Conservation (phyloP, 2,113 vertebrate genomes). For the Tupaia tana region DNA sequence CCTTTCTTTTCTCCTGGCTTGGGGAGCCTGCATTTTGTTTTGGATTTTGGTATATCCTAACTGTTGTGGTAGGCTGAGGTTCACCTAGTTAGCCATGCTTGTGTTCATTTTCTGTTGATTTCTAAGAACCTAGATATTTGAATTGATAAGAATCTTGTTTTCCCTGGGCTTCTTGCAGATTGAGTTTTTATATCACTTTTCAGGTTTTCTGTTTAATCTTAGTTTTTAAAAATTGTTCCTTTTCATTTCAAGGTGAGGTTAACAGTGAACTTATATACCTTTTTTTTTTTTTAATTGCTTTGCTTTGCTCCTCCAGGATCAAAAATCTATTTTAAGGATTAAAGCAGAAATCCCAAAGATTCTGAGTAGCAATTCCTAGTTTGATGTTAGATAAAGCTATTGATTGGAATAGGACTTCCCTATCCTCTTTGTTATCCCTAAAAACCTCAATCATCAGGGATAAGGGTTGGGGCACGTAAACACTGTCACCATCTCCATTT, state of each 20-base stretch:
- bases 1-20: not conserved
- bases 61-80: not conserved
- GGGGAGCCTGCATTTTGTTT: not conserved
- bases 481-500: not conserved
- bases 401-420: not conserved
- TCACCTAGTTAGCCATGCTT: not conserved
- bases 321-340: not conserved
- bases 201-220: slow-evolving; percentile 23
- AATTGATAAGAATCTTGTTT: not conserved
- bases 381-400: not conserved
- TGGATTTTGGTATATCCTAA: not conserved
- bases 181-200: not conserved
- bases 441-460: not conserved
- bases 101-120: not conserved
- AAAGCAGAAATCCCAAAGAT: not conserved
- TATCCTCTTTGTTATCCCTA: not conserved
- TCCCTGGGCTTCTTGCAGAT: not conserved
- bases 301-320: not conserved
- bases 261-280: not conserved
- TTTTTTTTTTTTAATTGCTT: slow-evolving; percentile 20
- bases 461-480: not conserved
- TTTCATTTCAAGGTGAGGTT: slow-evolving; percentile 6
- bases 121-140: not conserved
- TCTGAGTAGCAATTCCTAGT: not conserved
- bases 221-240: not conserved